phyloP scores from a whole-genome alignment of 2,888 invertebrate genomes.

The Philaethria dido region DNA sequence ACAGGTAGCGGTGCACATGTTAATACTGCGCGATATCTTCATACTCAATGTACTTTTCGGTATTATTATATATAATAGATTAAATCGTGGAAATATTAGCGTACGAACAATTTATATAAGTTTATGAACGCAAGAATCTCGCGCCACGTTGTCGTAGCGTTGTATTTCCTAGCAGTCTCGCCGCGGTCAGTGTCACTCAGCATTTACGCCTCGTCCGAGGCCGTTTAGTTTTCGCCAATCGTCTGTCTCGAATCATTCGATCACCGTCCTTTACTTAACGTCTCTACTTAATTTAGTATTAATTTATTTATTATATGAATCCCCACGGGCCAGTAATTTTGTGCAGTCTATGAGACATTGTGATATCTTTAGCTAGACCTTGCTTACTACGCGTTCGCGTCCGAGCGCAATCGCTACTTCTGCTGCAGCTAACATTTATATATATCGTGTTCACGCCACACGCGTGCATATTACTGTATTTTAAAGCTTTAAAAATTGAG shows the following conservation, averaged over 20 bases:
- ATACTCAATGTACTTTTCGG: conserved; percentile 42
- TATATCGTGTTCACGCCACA: conserved; percentile 47
- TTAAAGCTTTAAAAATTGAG: conserved; percentile 80
- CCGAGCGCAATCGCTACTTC: conserved; percentile 51
- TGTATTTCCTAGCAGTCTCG: conserved; percentile 68
- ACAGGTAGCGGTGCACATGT: conserved; percentile 37
- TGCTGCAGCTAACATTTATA: conserved; percentile 58
- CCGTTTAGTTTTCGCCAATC: conserved; percentile 62
- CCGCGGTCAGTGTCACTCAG: conserved; percentile 77
- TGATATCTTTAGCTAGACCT: conserved; percentile 75
- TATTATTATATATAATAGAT: conserved; percentile 45
- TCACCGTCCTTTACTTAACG: conserved; percentile 79
- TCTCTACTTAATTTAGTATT: conserved; percentile 81
- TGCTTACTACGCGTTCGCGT: conserved; percentile 46
- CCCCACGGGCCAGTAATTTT: conserved; percentile 80
- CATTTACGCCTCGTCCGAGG: conserved; percentile 61
- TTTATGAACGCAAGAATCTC: background rate
- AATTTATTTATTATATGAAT: conserved; percentile 70
- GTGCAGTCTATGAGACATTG: conserved; percentile 80
- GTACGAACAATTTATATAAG: conserved; percentile 13
- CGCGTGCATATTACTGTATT: conserved; percentile 66
- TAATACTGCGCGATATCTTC: conserved; percentile 35
- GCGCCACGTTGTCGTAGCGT: conserved; percentile 69
- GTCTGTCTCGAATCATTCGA: conserved; percentile 52
- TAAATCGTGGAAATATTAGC: conserved; percentile 43